Conservation (phyloP, 2,888 invertebrate species). For the Dendrolimus houi region DNA sequence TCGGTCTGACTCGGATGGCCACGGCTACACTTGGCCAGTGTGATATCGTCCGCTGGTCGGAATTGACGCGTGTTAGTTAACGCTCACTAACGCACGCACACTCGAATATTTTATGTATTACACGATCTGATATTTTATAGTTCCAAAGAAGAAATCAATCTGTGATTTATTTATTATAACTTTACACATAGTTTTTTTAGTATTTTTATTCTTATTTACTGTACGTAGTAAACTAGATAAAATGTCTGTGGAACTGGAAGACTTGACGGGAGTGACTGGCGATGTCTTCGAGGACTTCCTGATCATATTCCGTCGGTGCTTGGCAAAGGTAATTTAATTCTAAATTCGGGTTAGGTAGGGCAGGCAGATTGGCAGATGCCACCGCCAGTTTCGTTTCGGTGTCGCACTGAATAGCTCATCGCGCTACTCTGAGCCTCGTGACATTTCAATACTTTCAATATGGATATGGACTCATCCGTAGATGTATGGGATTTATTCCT, state of each 20-base stretch:
- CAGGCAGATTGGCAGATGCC: constrained; percentile 12
- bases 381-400: constrained; percentile 30
- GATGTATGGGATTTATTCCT: constrained; percentile 46
- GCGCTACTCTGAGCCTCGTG: constrained; percentile 8
- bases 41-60: constrained; percentile 36
- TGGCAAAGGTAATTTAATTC: constrained; percentile 79
- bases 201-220: constrained; percentile 29
- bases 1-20: constrained; percentile 5
- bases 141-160: constrained; percentile 56
- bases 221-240: constrained; percentile 38
- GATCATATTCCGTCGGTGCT: constrained; percentile 80
- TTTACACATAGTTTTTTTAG: constrained; percentile 11
- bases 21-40: constrained; percentile 30
- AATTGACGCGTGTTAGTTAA: constrained; percentile 28
- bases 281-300: constrained; percentile 86
- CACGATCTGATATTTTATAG: constrained; percentile 49
- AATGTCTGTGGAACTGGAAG: constrained; percentile 82
- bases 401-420: constrained; percentile 19
- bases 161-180: constrained; percentile 51
- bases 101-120: constrained; percentile 41
- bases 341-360: constrained; percentile 49
- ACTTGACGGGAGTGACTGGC: constrained; percentile 77
- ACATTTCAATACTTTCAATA: constrained; percentile 10
- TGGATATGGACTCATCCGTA: constrained; percentile 46
- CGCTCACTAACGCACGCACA: constrained; percentile 29